These are phyloP conservation scores for Chirona hameri DNA, from an alignment of 2,888 invertebrate species.

Conservation along the genomic window DNA sequence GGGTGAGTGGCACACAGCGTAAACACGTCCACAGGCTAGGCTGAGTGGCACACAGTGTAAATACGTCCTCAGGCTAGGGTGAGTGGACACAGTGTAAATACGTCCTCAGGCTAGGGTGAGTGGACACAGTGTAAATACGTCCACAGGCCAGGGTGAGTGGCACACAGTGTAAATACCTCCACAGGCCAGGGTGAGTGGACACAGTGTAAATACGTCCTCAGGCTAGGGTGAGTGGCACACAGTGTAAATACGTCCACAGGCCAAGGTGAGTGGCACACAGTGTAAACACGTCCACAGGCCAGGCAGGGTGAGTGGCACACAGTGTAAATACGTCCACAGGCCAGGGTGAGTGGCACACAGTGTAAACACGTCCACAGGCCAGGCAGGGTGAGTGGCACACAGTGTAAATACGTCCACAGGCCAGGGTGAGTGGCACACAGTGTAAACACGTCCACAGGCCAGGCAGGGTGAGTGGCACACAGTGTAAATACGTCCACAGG, in stretches of 20 bases:
- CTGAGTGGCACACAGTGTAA: neutral
- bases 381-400: neutral
- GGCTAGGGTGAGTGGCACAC: too few species aligned
- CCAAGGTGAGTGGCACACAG: neutral
- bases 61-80: constrained; percentile 1
- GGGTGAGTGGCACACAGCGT: neutral
- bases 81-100: neutral
- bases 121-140: neutral
- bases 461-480: neutral
- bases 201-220: too few species aligned
- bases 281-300: constrained; percentile 7
- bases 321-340: constrained; percentile 1
- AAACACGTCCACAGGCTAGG: constrained; percentile 1
- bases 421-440: neutral
- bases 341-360: neutral
- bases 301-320: neutral
- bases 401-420: constrained; percentile 1
- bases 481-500: constrained; percentile 1
- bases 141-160: constrained; percentile 11
- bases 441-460: constrained; percentile 7
- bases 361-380: constrained; percentile 7
- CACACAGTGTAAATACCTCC: neutral
- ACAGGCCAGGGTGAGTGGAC: neutral
- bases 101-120: neutral
- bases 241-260: constrained; percentile 1